phyloP scores from a whole-genome alignment of 2,888 invertebrate genomes.

The Micropterix aruncella region DNA sequence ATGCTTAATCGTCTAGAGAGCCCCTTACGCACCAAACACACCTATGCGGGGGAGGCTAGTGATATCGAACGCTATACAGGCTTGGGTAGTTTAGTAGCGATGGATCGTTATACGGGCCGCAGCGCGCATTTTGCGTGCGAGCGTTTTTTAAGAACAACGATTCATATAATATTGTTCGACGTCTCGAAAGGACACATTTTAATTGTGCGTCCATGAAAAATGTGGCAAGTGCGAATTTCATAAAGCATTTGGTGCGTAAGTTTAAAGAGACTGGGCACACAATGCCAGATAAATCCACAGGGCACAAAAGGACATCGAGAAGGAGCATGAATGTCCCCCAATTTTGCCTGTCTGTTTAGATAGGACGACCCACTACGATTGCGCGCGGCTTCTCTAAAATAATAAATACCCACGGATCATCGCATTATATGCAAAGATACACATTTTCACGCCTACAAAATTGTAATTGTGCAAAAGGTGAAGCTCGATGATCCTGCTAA shows the following conservation, averaged over 20 bases:
- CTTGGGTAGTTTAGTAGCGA: not conserved
- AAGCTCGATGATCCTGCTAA: not conserved
- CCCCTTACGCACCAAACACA: too few species aligned
- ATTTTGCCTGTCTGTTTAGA: not conserved
- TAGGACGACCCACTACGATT: not conserved
- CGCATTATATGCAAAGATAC: not conserved
- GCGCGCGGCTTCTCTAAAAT: not conserved
- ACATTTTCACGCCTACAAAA: not conserved
- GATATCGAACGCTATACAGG: not conserved
- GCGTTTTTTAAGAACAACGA: constrained; percentile 5
- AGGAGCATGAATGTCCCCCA: not conserved
- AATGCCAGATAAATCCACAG: not conserved
- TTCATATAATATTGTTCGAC: constrained; percentile 6
- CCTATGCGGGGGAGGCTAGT: not conserved
- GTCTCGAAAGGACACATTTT: constrained; percentile 8
- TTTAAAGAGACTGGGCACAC: not conserved
- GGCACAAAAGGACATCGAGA: not conserved
- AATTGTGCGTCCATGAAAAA: constrained; percentile 3
- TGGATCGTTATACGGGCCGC: not conserved
- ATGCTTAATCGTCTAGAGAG: too few species aligned
- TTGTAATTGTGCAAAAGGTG: not conserved
- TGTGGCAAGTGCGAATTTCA: not conserved
- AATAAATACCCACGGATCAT: not conserved
- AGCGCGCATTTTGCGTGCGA: not conserved
- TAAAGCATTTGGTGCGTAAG: not conserved